A percentile compares a stretch with the other conserved stretches of the same genome.
Conservation (phyloP, 2,797 vertebrate species). For the Sylvilagus floridanus region DNA sequence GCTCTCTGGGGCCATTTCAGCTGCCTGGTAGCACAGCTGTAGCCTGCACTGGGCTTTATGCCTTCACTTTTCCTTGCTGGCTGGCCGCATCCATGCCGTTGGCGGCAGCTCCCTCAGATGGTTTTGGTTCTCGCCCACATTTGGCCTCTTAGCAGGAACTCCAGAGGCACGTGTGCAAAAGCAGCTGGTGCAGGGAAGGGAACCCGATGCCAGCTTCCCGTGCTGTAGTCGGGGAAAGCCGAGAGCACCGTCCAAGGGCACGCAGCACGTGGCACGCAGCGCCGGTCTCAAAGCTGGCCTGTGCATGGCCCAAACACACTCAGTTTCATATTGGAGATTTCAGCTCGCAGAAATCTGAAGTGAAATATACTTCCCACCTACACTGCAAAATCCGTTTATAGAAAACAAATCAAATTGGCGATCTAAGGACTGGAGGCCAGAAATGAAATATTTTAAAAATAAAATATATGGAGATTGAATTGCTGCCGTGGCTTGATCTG, state of each 20-base stretch:
- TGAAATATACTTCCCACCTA: conserved; percentile 87
- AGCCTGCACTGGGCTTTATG: neutral
- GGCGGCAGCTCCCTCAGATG: neutral
- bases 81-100: neutral
- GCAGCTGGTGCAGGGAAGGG: neutral
- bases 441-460: conserved; percentile 87
- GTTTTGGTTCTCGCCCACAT: neutral
- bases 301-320: conserved; percentile 18
- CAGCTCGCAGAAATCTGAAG: conserved; percentile 86
- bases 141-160: neutral
- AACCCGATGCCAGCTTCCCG: neutral
- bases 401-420: conserved; percentile 87
- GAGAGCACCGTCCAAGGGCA: neutral
- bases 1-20: neutral
- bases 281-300: neutral
- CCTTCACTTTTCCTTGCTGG: neutral
- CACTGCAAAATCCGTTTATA: conserved; percentile 85
- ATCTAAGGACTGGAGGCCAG: conserved; percentile 86
- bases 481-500: conserved; percentile 41
- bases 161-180: neutral
- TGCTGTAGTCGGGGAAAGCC: neutral
- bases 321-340: conserved; percentile 85
- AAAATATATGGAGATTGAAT: conserved; percentile 87
- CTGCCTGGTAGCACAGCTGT: neutral
- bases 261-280: rapidly evolving